These are phyloP conservation scores for Psilanteris sp. DNA, from an alignment of 1,140 invertebrate genomes.

Conservation along the genomic window DNA sequence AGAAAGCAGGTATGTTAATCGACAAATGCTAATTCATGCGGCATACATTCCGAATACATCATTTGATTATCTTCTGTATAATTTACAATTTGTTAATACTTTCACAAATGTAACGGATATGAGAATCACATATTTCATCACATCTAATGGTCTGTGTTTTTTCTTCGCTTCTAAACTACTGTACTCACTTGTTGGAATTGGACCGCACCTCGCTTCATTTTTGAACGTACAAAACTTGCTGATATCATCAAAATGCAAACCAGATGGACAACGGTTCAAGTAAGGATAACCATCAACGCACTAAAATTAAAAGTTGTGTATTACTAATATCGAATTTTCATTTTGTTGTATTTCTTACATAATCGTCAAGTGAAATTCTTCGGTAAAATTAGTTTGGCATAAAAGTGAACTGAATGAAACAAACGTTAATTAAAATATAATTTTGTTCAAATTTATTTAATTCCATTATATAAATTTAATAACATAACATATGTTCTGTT, in stretches of 20 bases:
- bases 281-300: slow-evolving; percentile 94
- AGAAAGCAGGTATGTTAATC: slow-evolving; percentile 58
- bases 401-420: too few relatives aligned
- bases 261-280: slow-evolving; percentile 92
- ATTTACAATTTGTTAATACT: slow-evolving; percentile 49
- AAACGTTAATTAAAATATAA: too few relatives aligned
- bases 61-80: slow-evolving; percentile 56
- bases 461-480: too few relatives aligned
- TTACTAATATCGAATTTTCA: too few relatives aligned
- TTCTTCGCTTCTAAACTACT: not conserved
- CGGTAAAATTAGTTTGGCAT: too few relatives aligned
- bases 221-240: slow-evolving; percentile 95
- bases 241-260: slow-evolving; percentile 93
- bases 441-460: too few relatives aligned
- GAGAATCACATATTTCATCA: slow-evolving; percentile 31
- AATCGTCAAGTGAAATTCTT: too few relatives aligned
- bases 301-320: slow-evolving; percentile 82
- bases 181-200: slow-evolving; percentile 90
- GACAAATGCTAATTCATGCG: slow-evolving; percentile 48
- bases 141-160: slow-evolving; percentile 5
- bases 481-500: too few relatives aligned
- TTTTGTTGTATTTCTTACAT: too few relatives aligned
- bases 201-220: slow-evolving; percentile 93
- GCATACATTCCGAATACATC: slow-evolving; percentile 52
- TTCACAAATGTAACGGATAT: slow-evolving; percentile 47